Conservation (phyloP, 2,113 vertebrate species). For the Hipposideros armiger region DNA sequence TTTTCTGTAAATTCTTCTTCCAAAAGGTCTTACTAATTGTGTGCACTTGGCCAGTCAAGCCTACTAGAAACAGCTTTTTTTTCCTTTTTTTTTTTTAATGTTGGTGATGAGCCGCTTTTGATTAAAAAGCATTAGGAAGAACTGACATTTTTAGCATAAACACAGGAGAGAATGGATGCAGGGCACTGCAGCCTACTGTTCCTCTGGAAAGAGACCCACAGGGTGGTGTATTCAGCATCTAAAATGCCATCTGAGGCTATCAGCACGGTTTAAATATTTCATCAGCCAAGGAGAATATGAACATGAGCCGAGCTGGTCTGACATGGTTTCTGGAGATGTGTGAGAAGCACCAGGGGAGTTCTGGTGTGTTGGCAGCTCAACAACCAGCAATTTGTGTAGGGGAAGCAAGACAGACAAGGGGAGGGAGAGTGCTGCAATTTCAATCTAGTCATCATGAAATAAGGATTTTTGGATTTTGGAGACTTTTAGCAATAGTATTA, state of each 20-base stretch:
- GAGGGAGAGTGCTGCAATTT: neutral
- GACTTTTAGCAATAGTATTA: neutral
- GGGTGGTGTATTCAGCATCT: slow-evolving; percentile 71
- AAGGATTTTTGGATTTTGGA: neutral
- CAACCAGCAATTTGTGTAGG: slow-evolving; percentile 54
- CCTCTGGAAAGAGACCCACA: slow-evolving; percentile 61
- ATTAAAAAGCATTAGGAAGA: slow-evolving; percentile 76
- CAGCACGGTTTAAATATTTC: slow-evolving; percentile 77
- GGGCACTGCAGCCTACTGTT: slow-evolving; percentile 53
- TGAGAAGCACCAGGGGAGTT: slow-evolving; percentile 60
- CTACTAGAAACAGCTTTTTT: slow-evolving; percentile 34
- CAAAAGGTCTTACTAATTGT: slow-evolving; percentile 78
- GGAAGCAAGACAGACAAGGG: slow-evolving; percentile 16
- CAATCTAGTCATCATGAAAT: neutral
- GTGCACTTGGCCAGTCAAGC: slow-evolving; percentile 80
- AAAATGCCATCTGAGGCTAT: slow-evolving; percentile 74
- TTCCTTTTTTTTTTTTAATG: slow-evolving; percentile 54
- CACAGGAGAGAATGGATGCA: slow-evolving; percentile 57
- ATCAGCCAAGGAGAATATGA: slow-evolving; percentile 73
- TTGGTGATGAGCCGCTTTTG: slow-evolving; percentile 80
- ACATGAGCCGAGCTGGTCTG: slow-evolving; percentile 64
- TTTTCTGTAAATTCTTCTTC: slow-evolving; percentile 73
- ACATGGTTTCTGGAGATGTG: slow-evolving; percentile 66
- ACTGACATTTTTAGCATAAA: slow-evolving; percentile 66
- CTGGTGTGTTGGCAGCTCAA: slow-evolving; percentile 57